These are phyloP conservation scores for Sebastes nivosus DNA, from an alignment of 2,797 vertebrate species.

Conservation along the genomic window DNA sequence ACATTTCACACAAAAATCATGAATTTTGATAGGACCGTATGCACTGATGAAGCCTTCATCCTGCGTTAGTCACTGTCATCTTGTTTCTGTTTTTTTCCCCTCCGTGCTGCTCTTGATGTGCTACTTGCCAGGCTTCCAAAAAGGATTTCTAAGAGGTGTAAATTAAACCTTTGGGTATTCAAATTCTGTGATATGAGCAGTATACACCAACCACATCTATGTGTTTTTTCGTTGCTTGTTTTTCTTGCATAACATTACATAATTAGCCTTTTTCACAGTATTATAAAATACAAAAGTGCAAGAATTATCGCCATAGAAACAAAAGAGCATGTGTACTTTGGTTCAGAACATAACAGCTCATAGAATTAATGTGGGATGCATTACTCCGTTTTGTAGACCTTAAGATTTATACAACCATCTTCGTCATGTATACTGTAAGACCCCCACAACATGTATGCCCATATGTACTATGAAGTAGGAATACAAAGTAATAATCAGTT, in stretches of 20 bases:
- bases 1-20: constrained; percentile 10
- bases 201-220: constrained; percentile 10
- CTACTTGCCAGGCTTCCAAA: constrained; percentile 24
- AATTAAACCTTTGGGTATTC: constrained; percentile 50
- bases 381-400: constrained; percentile 16
- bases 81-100: constrained; percentile 11
- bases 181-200: constrained; percentile 32
- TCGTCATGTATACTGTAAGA: neutral
- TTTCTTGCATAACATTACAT: constrained; percentile 39
- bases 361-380: constrained; percentile 25
- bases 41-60: constrained; percentile 27
- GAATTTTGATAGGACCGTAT: constrained; percentile 39
- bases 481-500: constrained; percentile 38
- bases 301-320: constrained; percentile 48
- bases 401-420: neutral
- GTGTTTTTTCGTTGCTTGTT: neutral
- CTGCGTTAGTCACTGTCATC: constrained; percentile 42
- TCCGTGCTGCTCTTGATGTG: constrained; percentile 26
- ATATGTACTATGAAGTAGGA: constrained; percentile 8
- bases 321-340: constrained; percentile 17
- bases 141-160: constrained; percentile 34
- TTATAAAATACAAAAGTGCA: constrained; percentile 7
- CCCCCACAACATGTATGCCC: neutral
- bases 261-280: constrained; percentile 16
- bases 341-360: constrained; percentile 15